Percentiles rank a stretch among this genome's conserved stretches.
These are phyloP conservation scores for Echiichthys vipera DNA, from an alignment of 2,797 vertebrate genomes.

Conservation along the genomic window DNA sequence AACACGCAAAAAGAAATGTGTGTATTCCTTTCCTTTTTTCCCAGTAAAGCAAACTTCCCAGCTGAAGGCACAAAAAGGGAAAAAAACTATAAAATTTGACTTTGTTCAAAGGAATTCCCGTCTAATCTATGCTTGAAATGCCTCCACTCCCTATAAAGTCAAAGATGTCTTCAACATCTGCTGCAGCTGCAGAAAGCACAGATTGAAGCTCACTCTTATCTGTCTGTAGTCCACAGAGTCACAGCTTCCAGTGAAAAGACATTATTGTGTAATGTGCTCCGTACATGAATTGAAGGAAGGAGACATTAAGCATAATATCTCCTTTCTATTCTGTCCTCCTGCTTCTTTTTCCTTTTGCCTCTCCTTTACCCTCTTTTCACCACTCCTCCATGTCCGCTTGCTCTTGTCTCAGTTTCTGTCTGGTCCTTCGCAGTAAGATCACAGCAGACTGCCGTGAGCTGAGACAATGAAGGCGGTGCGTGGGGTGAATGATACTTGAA, in stretches of 20 bases:
- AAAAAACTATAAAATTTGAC: constrained; percentile 37
- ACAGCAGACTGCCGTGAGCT: constrained; percentile 42
- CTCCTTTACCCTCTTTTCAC: constrained; percentile 24
- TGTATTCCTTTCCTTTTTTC: constrained; percentile 16
- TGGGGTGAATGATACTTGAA: constrained; percentile 52
- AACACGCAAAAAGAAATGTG: constrained; percentile 7
- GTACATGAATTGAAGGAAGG: constrained; percentile 19
- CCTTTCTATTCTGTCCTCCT: constrained; percentile 20
- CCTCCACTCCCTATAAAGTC: constrained; percentile 60
- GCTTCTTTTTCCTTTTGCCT: constrained; percentile 37
- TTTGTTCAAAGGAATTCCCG: constrained; percentile 62
- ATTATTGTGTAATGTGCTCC: constrained; percentile 35
- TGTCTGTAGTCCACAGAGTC: constrained; percentile 50
- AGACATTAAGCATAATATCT: constrained; percentile 21
- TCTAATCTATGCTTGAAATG: constrained; percentile 53
- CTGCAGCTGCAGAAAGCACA: constrained; percentile 57
- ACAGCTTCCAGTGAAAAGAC: constrained; percentile 51
- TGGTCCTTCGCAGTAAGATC: constrained; percentile 65
- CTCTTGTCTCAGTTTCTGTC: constrained; percentile 52
- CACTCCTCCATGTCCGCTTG: constrained; percentile 45
- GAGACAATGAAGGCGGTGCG: constrained; percentile 53
- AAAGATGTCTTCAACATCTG: constrained; percentile 73
- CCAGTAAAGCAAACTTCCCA: constrained; percentile 29
- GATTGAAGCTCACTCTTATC: constrained; percentile 51
- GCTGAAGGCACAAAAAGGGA: constrained; percentile 47